These are phyloP conservation scores for Acipenser ruthenus DNA, from an alignment of 2,797 vertebrate genomes.

Conservation along the genomic window DNA sequence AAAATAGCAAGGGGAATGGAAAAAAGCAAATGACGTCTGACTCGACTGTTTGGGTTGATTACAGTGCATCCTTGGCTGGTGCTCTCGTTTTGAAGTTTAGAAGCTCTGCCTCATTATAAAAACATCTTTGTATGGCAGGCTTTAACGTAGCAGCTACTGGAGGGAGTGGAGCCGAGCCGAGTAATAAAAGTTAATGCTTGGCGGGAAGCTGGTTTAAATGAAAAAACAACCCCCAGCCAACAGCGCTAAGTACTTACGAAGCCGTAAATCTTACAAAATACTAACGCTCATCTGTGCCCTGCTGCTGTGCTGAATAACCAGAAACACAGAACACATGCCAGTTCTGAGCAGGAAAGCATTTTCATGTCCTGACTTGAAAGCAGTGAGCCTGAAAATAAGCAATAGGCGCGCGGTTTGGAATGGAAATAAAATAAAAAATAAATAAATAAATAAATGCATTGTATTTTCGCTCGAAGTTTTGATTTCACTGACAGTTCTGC, in stretches of 20 bases:
- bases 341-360: conserved; percentile 14
- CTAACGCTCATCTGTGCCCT: conserved; percentile 29
- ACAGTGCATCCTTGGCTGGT: no score
- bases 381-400: conserved; percentile 31
- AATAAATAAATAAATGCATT: no score
- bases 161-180: no score
- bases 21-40: no score
- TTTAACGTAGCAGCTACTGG: no score
- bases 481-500: conserved; percentile 43
- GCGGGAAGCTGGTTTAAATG: conserved; percentile 55
- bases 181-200: conserved; percentile 40
- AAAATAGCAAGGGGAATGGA: no score
- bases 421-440: conserved; percentile 27
- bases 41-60: no score
- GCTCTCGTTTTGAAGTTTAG: no score
- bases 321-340: conserved; percentile 39
- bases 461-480: conserved; percentile 20
- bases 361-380: conserved; percentile 34
- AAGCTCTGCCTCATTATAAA: no score
- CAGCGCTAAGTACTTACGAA: conserved; percentile 41
- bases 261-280: conserved; percentile 27
- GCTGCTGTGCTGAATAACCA: conserved; percentile 30
- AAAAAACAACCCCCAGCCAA: conserved; percentile 15
- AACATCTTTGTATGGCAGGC: no score
- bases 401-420: conserved; percentile 45